Evolutionary conservation across 2,113 vertebrate genomes (phyloP).

Genomic region (Corythaixoides concolor): DNA sequence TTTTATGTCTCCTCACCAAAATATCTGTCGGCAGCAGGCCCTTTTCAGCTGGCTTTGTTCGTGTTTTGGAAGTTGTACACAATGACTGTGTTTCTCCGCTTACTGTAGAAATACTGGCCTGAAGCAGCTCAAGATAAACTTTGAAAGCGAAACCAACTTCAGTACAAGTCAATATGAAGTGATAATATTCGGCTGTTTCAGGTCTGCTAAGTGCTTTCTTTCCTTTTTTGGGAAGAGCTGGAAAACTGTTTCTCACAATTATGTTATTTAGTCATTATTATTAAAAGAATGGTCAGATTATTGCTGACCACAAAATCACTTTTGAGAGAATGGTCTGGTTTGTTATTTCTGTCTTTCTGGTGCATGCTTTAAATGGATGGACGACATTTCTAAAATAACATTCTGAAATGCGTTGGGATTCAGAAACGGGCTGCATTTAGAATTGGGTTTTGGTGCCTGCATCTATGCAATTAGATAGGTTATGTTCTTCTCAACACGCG

Average conservation of each 20-base stretch:
- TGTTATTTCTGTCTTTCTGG: not conserved
- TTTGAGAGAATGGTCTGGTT: not conserved
- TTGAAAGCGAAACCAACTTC: not conserved
- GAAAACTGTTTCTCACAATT: not conserved
- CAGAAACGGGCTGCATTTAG: not conserved
- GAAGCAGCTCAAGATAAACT: not conserved
- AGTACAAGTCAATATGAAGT: not conserved
- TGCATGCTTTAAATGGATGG: accelerated
- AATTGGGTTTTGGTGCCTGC: not conserved
- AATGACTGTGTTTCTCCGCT: not conserved
- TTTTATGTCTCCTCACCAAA: not conserved
- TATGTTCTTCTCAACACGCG: not conserved
- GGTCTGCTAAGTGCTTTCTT: not conserved
- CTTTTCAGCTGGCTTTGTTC: not conserved
- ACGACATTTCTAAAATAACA: not conserved
- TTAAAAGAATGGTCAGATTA: not conserved
- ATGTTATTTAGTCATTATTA: not conserved
- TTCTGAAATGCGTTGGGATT: not conserved
- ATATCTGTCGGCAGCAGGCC: not conserved
- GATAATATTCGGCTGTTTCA: not conserved
- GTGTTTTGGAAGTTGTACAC: not conserved
- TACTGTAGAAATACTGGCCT: not conserved
- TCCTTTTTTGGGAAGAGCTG: slow-evolving; percentile 7
- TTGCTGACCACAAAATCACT: not conserved
- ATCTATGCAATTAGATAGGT: not conserved